Conservation (phyloP, 2,113 vertebrate species). For the Carassius gibelio region DNA sequence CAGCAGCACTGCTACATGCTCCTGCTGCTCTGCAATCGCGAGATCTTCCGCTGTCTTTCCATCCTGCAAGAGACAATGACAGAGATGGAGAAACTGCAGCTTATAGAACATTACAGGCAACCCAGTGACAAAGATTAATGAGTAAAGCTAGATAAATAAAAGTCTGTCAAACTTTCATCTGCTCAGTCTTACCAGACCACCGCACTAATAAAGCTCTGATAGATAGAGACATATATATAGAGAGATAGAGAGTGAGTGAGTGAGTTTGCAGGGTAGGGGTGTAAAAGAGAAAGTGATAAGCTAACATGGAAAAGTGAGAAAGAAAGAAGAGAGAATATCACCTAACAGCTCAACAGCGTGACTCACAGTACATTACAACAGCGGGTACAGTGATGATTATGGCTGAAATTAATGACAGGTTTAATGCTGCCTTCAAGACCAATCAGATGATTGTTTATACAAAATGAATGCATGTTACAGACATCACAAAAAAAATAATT, state of each 20-base stretch:
- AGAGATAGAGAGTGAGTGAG: neutral
- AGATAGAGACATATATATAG: constrained; percentile 1
- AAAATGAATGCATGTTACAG: neutral
- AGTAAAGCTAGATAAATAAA: constrained; percentile 26
- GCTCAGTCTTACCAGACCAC: constrained; percentile 17
- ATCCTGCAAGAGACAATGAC: constrained; percentile 79
- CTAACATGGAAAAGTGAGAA: constrained; percentile 10
- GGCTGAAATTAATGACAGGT: constrained; percentile 1
- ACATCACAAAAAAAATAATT: neutral
- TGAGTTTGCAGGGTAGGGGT: neutral
- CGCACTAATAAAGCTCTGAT: neutral
- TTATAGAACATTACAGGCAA: constrained; percentile 16
- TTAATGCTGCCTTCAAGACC: neutral
- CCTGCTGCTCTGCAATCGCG: constrained; percentile 83
- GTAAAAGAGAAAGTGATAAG: constrained; percentile 17
- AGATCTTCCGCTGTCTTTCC: constrained; percentile 94
- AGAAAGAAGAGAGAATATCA: neutral
- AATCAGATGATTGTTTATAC: neutral
- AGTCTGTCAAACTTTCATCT: constrained; percentile 30
- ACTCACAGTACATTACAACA: constrained; percentile 2
- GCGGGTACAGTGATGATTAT: neutral
- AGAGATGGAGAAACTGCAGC: constrained; percentile 35
- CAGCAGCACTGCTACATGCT: constrained; percentile 82
- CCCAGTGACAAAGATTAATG: constrained; percentile 22
- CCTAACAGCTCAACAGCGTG: constrained; percentile 13